A percentile compares a stretch with the other conserved stretches of the same genome.
Evolutionary conservation across 1,140 invertebrate genomes (phyloP).

Genomic region (Cotesia glomerata): DNA sequence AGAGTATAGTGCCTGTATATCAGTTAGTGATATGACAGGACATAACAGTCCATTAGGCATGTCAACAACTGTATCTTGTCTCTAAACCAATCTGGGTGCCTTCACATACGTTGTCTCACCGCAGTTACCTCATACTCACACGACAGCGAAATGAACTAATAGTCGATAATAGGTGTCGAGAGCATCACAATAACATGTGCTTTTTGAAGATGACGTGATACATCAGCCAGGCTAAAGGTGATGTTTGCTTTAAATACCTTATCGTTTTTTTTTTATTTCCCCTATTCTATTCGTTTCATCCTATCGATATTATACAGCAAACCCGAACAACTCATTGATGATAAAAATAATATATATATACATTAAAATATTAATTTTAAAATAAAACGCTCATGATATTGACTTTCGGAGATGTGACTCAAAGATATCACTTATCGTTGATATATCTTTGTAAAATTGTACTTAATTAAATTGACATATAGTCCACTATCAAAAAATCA

Average conservation of each 20-base stretch:
- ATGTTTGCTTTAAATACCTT: not conserved
- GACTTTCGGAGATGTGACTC: not conserved
- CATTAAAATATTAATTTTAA: not conserved
- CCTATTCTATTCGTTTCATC: too few relatives aligned
- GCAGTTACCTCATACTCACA: too few relatives aligned
- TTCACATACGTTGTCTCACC: constrained; percentile 23
- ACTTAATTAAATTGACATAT: not conserved
- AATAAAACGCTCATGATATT: not conserved
- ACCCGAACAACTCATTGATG: not conserved
- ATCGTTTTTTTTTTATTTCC: not conserved
- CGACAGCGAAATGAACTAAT: constrained; percentile 36
- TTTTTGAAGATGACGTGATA: constrained; percentile 8
- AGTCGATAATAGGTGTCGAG: constrained; percentile 44
- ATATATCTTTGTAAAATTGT: not conserved
- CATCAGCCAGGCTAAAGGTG: not conserved
- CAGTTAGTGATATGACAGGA: constrained; percentile 34
- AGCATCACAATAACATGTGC: constrained; percentile 37
- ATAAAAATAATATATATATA: not conserved
- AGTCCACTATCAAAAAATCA: not conserved
- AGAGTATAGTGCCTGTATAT: constrained; percentile 22
- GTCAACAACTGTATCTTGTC: constrained; percentile 46
- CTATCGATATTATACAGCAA: too few relatives aligned
- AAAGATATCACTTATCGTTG: not conserved
- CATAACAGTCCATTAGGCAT: constrained; percentile 47
- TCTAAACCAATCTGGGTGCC: constrained; percentile 38